phyloP scores from a whole-genome alignment of 2,797 vertebrate genomes.

The Urocyon cinereoargenteus region DNA sequence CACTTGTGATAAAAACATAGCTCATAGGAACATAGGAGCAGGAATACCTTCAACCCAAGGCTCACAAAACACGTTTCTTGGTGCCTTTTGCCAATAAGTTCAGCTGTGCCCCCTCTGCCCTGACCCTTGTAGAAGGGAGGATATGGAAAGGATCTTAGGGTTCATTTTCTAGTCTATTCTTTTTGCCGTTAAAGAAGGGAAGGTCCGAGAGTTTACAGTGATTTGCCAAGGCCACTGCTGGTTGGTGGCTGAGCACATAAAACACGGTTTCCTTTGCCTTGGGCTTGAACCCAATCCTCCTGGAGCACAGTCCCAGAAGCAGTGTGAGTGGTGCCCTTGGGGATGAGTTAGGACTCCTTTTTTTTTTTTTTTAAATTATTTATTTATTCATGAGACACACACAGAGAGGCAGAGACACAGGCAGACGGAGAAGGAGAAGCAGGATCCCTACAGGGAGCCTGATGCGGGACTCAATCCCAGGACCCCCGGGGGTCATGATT shows the following conservation, averaged over 20 bases:
- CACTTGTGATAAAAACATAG: constrained; percentile 9
- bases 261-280: background rate
- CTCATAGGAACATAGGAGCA: background rate
- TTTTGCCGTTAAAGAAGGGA: background rate
- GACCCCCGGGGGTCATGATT: no score
- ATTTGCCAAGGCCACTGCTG: background rate
- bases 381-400: no score
- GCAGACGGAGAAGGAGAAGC: no score
- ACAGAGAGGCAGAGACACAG: no score
- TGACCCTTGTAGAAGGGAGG: background rate
- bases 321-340: background rate
- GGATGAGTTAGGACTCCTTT: no score
- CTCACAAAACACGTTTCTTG: background rate
- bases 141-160: background rate
- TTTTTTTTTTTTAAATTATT: no score
- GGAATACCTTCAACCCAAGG: background rate
- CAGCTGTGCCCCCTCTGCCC: background rate
- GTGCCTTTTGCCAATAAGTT: background rate
- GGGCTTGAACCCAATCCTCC: background rate
- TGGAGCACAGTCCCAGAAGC: no score
- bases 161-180: background rate
- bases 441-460: no score
- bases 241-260: background rate
- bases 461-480: no score
- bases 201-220: background rate